These are phyloP conservation scores for Blastobasis adustella DNA, from an alignment of 2,888 invertebrate genomes.

Conservation along the genomic window DNA sequence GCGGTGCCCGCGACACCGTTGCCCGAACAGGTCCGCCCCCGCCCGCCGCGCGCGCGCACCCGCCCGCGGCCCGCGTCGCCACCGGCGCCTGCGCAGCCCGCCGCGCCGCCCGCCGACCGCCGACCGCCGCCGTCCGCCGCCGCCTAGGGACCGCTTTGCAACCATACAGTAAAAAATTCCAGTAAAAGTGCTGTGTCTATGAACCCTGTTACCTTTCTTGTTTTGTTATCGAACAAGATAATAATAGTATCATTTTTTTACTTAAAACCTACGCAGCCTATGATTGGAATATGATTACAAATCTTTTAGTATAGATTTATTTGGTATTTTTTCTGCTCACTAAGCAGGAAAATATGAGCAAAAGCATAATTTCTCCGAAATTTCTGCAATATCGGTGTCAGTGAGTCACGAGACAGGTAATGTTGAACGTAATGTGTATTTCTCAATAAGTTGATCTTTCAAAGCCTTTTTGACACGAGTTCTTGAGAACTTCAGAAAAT, in stretches of 20 bases:
- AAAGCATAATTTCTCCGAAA: too few species aligned
- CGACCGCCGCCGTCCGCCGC: slow-evolving; percentile 23
- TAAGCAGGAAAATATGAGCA: too few species aligned
- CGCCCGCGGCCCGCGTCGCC: slow-evolving; percentile 39
- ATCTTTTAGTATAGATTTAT: too few species aligned
- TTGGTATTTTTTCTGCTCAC: too few species aligned
- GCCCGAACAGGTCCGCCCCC: slow-evolving; percentile 69
- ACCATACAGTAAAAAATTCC: slow-evolving; percentile 47
- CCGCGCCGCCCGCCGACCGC: slow-evolving; percentile 13
- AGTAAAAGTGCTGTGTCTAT: slow-evolving; percentile 67
- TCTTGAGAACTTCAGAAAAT: too few species aligned
- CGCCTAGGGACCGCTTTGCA: slow-evolving; percentile 20
- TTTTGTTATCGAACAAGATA: slow-evolving; percentile 3
- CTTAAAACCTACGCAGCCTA: slow-evolving; percentile 25
- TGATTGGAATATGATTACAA: slow-evolving; percentile 12
- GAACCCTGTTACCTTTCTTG: slow-evolving; percentile 26
- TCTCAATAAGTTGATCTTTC: too few species aligned
- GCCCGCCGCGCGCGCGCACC: slow-evolving; percentile 51
- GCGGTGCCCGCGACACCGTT: slow-evolving; percentile 70
- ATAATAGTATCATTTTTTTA: background rate
- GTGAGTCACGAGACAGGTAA: too few species aligned
- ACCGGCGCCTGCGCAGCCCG: slow-evolving; percentile 25
- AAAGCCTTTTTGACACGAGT: too few species aligned
- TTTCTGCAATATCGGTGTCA: too few species aligned
- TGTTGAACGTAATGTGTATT: too few species aligned